These are phyloP conservation scores for Trypoxylon attenuatum DNA, from an alignment of 2,888 invertebrate species.

Conservation along the genomic window DNA sequence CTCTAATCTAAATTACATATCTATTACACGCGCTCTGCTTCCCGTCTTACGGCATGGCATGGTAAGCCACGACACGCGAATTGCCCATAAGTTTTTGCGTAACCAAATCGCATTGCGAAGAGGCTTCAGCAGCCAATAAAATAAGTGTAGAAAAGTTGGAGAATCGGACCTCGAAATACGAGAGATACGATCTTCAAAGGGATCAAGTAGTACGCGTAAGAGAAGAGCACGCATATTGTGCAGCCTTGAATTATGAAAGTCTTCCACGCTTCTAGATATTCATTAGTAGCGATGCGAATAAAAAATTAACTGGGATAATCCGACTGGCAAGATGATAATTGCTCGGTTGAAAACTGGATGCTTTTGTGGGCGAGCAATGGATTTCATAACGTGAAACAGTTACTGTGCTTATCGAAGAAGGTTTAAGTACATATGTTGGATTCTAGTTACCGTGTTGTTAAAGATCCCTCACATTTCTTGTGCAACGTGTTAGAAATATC, in stretches of 20 bases:
- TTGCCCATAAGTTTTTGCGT: constrained; percentile 42
- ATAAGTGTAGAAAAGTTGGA: not conserved
- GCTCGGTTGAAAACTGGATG: no score
- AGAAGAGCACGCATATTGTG: not conserved
- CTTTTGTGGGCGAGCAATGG: no score
- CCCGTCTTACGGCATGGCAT: constrained; percentile 44
- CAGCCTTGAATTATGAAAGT: constrained; percentile 41
- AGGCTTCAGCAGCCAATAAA: constrained; percentile 5
- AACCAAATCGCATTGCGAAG: constrained; percentile 33
- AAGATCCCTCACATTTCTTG: no score
- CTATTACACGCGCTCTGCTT: constrained; percentile 45
- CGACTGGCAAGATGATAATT: no score
- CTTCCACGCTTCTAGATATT: constrained; percentile 6
- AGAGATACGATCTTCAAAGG: not conserved
- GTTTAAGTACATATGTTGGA: no score
- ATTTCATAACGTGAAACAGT: no score
- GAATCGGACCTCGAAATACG: not conserved
- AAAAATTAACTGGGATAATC: not conserved
- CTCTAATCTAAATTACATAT: constrained; percentile 46
- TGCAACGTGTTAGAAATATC: no score
- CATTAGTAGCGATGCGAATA: not conserved
- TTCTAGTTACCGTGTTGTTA: no score
- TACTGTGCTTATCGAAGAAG: no score
- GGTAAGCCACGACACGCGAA: no score
- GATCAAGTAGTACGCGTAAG: not conserved